These are phyloP conservation scores for Trialeurodes vaporariorum DNA, from an alignment of 1,140 invertebrate genomes.

Conservation along the genomic window DNA sequence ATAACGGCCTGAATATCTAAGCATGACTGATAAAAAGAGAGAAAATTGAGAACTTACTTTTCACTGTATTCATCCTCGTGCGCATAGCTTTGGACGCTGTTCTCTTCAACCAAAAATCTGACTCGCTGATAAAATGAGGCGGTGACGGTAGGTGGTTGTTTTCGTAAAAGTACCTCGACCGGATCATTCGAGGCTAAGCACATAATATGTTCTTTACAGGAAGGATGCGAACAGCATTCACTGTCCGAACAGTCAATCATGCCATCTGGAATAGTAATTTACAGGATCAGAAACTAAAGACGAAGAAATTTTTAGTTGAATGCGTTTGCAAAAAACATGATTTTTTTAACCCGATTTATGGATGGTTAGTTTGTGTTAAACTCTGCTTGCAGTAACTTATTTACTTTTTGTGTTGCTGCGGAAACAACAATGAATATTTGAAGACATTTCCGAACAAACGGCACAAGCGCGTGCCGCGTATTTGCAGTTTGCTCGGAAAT, in stretches of 20 bases:
- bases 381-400: too few relatives aligned
- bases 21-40: too few relatives aligned
- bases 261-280: slow-evolving; percentile 58
- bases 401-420: too few relatives aligned
- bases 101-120: slow-evolving; percentile 96
- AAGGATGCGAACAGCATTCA: slow-evolving; percentile 76
- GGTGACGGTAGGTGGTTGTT: slow-evolving; percentile 90
- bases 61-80: slow-evolving; percentile 94
- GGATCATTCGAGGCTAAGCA: slow-evolving; percentile 91
- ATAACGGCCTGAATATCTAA: too few relatives aligned
- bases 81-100: slow-evolving; percentile 95
- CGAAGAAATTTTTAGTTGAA: background rate
- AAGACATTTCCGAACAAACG: too few relatives aligned
- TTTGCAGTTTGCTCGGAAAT: too few relatives aligned
- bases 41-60: slow-evolving; percentile 59
- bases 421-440: too few relatives aligned
- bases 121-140: slow-evolving; percentile 96
- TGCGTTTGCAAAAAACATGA: too few relatives aligned
- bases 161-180: slow-evolving; percentile 83
- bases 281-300: too few relatives aligned
- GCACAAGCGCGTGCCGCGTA: too few relatives aligned
- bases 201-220: slow-evolving; percentile 81
- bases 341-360: too few relatives aligned
- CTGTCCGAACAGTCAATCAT: slow-evolving; percentile 96
- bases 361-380: too few relatives aligned